Conservation (phyloP, 2,113 vertebrate species). For the Pangasianodon hypophthalmus region DNA sequence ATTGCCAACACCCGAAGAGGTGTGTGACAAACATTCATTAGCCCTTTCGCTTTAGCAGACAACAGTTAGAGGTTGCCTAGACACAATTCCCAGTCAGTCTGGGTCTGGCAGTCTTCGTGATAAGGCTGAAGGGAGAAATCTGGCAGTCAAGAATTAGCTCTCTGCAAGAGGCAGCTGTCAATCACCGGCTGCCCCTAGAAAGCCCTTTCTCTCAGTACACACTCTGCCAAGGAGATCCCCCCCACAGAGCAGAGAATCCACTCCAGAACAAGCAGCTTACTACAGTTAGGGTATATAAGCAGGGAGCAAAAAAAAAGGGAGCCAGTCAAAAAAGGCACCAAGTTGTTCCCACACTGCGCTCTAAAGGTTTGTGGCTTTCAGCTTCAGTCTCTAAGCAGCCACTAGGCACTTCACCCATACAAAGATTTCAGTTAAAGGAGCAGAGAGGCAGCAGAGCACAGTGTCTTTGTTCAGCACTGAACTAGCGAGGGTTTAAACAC, state of each 20-base stretch:
- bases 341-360: conserved; percentile 52
- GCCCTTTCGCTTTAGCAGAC: not conserved
- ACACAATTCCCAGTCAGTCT: conserved; percentile 15
- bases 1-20: not conserved
- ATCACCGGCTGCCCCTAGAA: not conserved
- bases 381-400: conserved; percentile 44
- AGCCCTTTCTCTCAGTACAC: conserved; percentile 1
- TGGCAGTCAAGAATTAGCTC: conserved; percentile 20
- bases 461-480: not conserved
- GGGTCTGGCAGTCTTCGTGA: conserved; percentile 42
- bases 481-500: not conserved
- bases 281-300: conserved; percentile 18
- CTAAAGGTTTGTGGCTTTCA: conserved; percentile 49
- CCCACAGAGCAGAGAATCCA: conserved; percentile 46
- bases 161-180: conserved; percentile 52
- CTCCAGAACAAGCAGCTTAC: conserved; percentile 41
- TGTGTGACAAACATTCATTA: conserved; percentile 18
- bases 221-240: conserved; percentile 43
- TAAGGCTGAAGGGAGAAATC: conserved; percentile 21
- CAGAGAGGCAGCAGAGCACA: not conserved
- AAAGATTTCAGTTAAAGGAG: conserved; percentile 38
- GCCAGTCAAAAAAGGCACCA: conserved; percentile 38
- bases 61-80: conserved; percentile 7
- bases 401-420: conserved; percentile 41
- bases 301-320: conserved; percentile 1